These are phyloP conservation scores for honey bee (Apis mellifera) DNA, from an alignment of 1,140 invertebrate genomes.

Conservation along the genomic window DNA sequence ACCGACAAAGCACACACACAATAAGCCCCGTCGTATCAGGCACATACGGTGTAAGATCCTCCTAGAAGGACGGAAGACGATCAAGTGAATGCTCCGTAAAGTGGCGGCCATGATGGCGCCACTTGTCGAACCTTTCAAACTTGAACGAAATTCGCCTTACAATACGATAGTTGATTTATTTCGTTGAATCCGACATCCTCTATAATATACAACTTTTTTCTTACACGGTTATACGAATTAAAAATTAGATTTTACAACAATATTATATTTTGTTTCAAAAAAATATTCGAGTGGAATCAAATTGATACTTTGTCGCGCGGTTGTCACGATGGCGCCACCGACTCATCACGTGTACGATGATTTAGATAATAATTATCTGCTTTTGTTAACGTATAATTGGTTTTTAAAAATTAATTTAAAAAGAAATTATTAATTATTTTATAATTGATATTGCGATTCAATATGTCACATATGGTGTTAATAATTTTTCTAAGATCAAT, in stretches of 20 bases:
- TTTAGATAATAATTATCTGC: slow-evolving; percentile 6
- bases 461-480: no score
- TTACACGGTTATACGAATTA: background rate
- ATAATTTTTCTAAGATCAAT: background rate
- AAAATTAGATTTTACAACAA: background rate
- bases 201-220: no score
- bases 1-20: slow-evolving; percentile 59
- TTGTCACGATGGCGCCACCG: slow-evolving; percentile 23
- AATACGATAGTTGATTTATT: no score
- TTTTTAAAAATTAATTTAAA: background rate
- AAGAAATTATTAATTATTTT: background rate
- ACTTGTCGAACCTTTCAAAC: slow-evolving; percentile 18
- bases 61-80: slow-evolving; percentile 57
- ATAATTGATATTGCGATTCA: background rate
- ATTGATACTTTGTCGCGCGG: background rate
- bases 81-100: slow-evolving; percentile 40
- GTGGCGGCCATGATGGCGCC: slow-evolving; percentile 52
- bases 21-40: slow-evolving; percentile 43
- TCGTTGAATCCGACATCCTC: rapidly evolving
- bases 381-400: background rate
- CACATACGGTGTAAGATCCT: slow-evolving; percentile 57
- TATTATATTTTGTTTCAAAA: background rate
- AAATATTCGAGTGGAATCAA: background rate
- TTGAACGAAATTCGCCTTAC: background rate
- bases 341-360: background rate